Conservation (phyloP, 2,888 invertebrate genomes). For the Noctua fimbriata region DNA sequence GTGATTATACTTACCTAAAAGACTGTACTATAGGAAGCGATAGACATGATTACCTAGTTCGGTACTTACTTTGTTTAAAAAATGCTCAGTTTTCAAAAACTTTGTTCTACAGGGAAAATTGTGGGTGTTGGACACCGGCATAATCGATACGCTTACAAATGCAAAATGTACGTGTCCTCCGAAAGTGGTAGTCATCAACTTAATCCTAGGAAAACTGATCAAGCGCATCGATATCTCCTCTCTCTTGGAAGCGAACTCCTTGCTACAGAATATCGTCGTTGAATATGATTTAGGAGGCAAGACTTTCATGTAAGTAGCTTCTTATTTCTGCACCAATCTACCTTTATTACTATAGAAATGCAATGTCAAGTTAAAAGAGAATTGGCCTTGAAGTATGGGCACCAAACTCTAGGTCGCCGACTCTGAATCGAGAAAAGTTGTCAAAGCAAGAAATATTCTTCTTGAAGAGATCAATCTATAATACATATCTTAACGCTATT, state of each 20-base stretch:
- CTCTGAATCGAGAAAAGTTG: no score
- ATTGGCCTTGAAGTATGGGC: no score
- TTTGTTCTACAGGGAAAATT: conserved; percentile 89
- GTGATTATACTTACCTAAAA: conserved; percentile 21
- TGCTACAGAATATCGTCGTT: conserved; percentile 92
- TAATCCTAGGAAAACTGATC: conserved; percentile 91
- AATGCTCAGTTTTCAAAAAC: neutral
- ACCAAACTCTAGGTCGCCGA: no score
- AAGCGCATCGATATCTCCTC: conserved; percentile 91
- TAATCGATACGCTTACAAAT: conserved; percentile 92
- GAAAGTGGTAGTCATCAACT: conserved; percentile 92
- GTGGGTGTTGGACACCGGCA: conserved; percentile 93
- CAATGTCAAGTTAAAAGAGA: neutral
- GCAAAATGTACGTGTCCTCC: conserved; percentile 92
- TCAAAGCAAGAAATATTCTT: no score
- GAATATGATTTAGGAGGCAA: conserved; percentile 92
- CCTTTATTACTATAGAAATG: neutral
- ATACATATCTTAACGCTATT: no score
- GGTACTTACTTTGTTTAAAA: neutral
- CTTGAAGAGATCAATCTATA: no score
- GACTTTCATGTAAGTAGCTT: conserved; percentile 88
- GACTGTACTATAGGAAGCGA: neutral
- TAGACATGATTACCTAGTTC: neutral
- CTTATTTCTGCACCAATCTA: neutral
- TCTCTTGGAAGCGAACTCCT: conserved; percentile 90